These are phyloP conservation scores for Atethmia centrago DNA, from an alignment of 2,888 invertebrate genomes.

Conservation along the genomic window DNA sequence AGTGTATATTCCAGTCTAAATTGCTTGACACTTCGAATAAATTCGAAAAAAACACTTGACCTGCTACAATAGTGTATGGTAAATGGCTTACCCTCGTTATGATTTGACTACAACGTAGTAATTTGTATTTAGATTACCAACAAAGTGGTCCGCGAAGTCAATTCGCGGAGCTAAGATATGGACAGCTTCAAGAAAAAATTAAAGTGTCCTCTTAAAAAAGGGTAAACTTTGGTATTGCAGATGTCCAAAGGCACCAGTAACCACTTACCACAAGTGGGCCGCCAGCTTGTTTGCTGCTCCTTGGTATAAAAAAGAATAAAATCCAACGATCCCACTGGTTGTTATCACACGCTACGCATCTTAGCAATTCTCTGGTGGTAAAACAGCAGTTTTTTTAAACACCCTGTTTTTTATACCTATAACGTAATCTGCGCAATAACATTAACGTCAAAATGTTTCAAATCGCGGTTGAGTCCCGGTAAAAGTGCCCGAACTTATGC, in stretches of 20 bases:
- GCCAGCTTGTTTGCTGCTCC: neutral
- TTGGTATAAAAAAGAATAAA: neutral
- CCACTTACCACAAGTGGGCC: neutral
- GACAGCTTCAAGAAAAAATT: neutral
- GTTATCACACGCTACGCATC: neutral
- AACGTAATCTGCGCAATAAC: conserved; percentile 49
- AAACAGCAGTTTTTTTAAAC: conserved; percentile 33
- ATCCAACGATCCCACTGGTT: neutral
- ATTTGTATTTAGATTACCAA: neutral
- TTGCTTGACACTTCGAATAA: neutral
- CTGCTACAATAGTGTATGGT: neutral
- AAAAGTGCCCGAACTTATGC: conserved; percentile 33
- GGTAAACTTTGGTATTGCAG: no score
- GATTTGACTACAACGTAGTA: neutral
- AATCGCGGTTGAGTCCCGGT: conserved; percentile 47
- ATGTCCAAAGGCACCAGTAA: neutral
- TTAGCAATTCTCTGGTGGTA: neutral
- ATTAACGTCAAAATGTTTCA: conserved; percentile 54
- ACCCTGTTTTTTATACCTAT: conserved; percentile 49
- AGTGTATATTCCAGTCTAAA: conserved; percentile 71
- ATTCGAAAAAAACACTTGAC: no score
- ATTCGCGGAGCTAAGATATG: neutral
- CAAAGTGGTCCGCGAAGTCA: neutral
- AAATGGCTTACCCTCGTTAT: neutral
- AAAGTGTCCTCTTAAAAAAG: no score